These are phyloP conservation scores for Dicrurus megarhynchus DNA, from an alignment of 2,113 vertebrate genomes.

Conservation along the genomic window DNA sequence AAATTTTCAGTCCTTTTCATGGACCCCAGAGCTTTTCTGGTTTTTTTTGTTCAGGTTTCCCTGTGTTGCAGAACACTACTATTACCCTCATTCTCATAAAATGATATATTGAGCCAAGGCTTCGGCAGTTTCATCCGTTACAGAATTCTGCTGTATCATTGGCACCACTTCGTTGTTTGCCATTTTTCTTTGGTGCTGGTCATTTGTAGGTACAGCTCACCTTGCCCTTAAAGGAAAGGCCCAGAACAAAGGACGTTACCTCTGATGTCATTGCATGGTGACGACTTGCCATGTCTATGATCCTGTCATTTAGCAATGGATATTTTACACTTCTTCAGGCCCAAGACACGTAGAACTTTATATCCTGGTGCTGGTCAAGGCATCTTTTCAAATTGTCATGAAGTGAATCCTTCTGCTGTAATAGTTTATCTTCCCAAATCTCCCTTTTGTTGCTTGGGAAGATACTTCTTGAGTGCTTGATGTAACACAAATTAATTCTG, in stretches of 20 bases:
- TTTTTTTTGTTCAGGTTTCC: not conserved
- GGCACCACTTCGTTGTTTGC: fast-evolving
- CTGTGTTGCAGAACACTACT: not conserved
- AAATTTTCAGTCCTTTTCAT: not conserved
- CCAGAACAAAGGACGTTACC: not conserved
- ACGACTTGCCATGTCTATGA: not conserved
- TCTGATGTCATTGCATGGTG: not conserved
- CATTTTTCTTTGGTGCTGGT: not conserved
- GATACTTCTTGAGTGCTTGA: not conserved
- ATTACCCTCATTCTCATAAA: not conserved
- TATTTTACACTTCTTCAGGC: not conserved
- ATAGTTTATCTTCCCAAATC: not conserved
- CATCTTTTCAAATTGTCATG: not conserved
- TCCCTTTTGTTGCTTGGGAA: not conserved
- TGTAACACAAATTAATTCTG: not conserved
- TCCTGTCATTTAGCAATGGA: not conserved
- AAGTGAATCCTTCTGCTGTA: not conserved
- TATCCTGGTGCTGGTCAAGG: not conserved
- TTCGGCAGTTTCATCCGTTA: not conserved
- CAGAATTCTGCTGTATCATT: not conserved
- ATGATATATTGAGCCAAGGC: not conserved
- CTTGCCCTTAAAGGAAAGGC: not conserved
- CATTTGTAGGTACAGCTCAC: not conserved
- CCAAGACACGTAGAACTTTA: fast-evolving
- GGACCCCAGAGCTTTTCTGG: not conserved